phyloP scores from a whole-genome alignment of 2,888 invertebrate species.

The Plutella xylostella region DNA sequence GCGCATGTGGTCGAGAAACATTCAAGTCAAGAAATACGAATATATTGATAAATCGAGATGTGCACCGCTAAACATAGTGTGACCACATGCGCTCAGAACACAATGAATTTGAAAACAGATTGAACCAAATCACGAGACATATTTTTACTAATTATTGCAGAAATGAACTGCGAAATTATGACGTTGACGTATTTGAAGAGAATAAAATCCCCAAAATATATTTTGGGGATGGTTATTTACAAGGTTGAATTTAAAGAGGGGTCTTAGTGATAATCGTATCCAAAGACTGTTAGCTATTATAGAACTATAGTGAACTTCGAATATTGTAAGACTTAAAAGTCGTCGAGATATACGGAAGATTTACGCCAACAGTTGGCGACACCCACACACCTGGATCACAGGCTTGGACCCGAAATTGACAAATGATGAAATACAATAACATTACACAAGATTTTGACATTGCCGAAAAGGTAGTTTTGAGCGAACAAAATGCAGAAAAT shows the following conservation, averaged over 20 bases:
- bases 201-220: slow-evolving; percentile 60
- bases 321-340: slow-evolving; percentile 5
- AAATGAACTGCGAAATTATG: slow-evolving; percentile 33
- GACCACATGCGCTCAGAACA: slow-evolving; percentile 19
- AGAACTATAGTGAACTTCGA: slow-evolving; percentile 42
- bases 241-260: slow-evolving; percentile 41
- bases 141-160: slow-evolving; percentile 32
- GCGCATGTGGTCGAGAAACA: neutral
- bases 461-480: slow-evolving; percentile 21
- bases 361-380: slow-evolving; percentile 44
- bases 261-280: slow-evolving; percentile 67
- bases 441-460: slow-evolving; percentile 31
- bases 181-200: slow-evolving; percentile 25
- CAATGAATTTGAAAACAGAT: slow-evolving; percentile 8
- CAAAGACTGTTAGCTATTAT: slow-evolving; percentile 68
- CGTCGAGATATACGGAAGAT: slow-evolving; percentile 27
- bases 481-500: neutral
- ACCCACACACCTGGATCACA: slow-evolving; percentile 42
- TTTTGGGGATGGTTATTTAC: slow-evolving; percentile 68
- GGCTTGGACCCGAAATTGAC: slow-evolving; percentile 38
- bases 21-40: neutral
- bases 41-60: neutral
- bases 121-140: slow-evolving; percentile 22
- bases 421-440: slow-evolving; percentile 22
- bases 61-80: slow-evolving; percentile 5